phyloP scores from a whole-genome alignment of 1,140 invertebrate genomes.

The Eumeta japonica region DNA sequence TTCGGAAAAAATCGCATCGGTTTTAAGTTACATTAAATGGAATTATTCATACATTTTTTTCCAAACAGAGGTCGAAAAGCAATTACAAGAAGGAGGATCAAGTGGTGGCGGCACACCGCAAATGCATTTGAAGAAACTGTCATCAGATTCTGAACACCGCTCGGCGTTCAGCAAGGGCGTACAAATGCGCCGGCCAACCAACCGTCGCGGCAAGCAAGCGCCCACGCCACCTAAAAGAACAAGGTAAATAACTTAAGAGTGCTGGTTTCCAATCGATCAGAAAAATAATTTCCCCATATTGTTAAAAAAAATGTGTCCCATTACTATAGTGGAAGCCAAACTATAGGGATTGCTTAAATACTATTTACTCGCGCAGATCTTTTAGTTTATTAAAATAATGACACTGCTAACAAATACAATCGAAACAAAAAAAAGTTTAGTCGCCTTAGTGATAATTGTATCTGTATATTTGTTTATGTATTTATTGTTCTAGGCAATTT shows the following conservation, averaged over 20 bases:
- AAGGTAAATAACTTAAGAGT: constrained; percentile 60
- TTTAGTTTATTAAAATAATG: too few species aligned
- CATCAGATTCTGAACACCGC: too few species aligned
- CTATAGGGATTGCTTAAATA: background rate
- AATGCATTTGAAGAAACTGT: constrained; percentile 68
- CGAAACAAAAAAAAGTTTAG: too few species aligned
- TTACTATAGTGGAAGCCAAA: too few species aligned
- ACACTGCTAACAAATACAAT: too few species aligned
- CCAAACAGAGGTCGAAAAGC: constrained; percentile 48
- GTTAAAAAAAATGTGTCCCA: too few species aligned
- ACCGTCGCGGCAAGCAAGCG: constrained; percentile 88
- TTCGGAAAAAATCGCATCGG: too few species aligned
- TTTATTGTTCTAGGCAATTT: too few species aligned
- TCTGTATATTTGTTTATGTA: too few species aligned
- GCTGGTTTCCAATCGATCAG: background rate
- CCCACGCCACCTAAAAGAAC: constrained; percentile 92
- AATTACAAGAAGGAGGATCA: constrained; percentile 57
- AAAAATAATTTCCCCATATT: constrained; percentile 1
- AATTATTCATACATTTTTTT: background rate
- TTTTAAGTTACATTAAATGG: too few species aligned
- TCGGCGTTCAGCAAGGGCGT: constrained; percentile 52
- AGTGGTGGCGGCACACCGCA: constrained; percentile 61
- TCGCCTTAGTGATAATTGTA: too few species aligned
- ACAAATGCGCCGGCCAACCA: constrained; percentile 82
- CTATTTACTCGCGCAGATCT: too few species aligned